Evolutionary conservation across 2,888 invertebrate species (phyloP).

Genomic region (Cryptus viduatorius): DNA sequence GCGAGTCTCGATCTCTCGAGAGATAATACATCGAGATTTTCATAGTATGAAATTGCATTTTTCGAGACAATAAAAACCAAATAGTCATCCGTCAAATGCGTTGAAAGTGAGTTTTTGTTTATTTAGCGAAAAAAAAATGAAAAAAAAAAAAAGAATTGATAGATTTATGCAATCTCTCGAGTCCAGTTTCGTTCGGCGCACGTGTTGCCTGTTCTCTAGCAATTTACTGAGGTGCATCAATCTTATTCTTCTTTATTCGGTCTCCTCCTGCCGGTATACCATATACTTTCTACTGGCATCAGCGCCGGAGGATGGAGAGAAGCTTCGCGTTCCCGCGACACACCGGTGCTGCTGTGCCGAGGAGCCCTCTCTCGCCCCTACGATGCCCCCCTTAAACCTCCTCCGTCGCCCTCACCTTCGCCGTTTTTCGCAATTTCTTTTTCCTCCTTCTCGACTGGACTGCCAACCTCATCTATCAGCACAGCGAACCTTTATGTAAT

Average conservation of each 20-base stretch:
- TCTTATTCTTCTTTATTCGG: conserved; percentile 79
- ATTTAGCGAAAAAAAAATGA: not conserved
- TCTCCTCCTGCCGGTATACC: conserved; percentile 45
- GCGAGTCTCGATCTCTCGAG: not conserved
- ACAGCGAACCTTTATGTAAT: conserved; percentile 67
- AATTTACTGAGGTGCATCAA: conserved; percentile 79
- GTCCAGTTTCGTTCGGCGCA: conserved; percentile 58
- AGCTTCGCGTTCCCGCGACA: conserved; percentile 45
- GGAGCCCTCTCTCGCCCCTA: conserved; percentile 24
- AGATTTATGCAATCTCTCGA: conserved; percentile 65
- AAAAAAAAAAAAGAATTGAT: conserved; percentile 47
- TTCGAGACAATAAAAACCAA: not conserved
- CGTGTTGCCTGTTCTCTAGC: conserved; percentile 66
- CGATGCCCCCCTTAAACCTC: conserved; percentile 22
- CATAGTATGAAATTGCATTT: not conserved
- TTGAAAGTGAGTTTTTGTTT: not conserved
- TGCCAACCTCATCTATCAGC: conserved; percentile 69
- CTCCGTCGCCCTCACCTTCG: conserved; percentile 42
- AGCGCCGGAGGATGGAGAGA: conserved; percentile 17
- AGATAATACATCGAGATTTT: not conserved
- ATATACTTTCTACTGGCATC: conserved; percentile 13
- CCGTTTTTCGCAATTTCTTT: conserved; percentile 59
- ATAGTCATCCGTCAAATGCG: not conserved
- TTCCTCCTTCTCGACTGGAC: conserved; percentile 32
- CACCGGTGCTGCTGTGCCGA: conserved; percentile 32